Conservation (phyloP, 2,797 vertebrate genomes). For the Alcedo atthis region DNA sequence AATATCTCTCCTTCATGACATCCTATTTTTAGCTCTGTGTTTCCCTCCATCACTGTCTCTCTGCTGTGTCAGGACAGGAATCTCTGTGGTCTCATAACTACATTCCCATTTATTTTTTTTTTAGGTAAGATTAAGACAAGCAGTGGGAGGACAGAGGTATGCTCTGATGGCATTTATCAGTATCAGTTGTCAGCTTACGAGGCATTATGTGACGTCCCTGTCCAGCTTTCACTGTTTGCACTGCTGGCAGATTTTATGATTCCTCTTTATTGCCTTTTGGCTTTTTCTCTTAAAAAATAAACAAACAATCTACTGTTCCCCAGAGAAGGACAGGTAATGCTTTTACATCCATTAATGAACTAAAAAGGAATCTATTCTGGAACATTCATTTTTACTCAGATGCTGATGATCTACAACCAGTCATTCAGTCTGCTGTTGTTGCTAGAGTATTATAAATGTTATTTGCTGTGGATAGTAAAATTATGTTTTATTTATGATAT, state of each 20-base stretch:
- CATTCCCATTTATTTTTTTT: accelerated
- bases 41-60: background rate
- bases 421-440: background rate
- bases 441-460: background rate
- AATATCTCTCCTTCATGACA: background rate
- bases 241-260: background rate
- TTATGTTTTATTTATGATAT: background rate
- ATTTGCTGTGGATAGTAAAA: background rate
- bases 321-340: background rate
- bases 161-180: background rate
- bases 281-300: slow-evolving; percentile 30
- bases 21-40: background rate
- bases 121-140: background rate
- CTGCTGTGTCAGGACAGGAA: background rate
- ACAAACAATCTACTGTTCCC: background rate
- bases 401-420: accelerated
- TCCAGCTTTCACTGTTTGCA: background rate
- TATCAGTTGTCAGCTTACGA: background rate
- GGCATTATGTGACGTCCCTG: background rate
- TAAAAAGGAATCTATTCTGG: background rate
- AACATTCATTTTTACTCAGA: background rate
- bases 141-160: background rate
- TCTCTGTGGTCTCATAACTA: background rate
- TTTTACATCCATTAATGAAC: background rate
- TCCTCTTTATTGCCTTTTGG: background rate